These are phyloP conservation scores for Odontophorus gujanensis DNA, from an alignment of 2,113 vertebrate genomes.

Conservation along the genomic window DNA sequence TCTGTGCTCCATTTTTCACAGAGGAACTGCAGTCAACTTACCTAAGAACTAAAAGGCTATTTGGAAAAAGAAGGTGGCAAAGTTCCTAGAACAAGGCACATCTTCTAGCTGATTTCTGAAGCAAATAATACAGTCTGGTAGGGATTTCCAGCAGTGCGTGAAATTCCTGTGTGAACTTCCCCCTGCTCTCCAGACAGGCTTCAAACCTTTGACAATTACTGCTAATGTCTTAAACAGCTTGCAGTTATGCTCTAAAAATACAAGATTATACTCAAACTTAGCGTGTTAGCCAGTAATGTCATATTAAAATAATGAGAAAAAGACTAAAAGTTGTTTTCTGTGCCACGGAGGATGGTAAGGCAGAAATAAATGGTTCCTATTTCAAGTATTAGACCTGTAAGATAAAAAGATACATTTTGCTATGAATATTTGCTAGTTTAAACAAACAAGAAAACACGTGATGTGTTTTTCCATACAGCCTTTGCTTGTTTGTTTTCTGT, in stretches of 20 bases:
- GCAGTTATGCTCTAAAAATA: not conserved
- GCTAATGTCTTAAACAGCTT: slow-evolving; percentile 33
- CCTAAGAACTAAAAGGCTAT: not conserved
- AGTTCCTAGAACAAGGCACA: not conserved
- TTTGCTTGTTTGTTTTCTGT: not conserved
- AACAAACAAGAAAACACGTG: not conserved
- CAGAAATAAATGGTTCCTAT: not conserved
- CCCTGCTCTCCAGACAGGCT: not conserved
- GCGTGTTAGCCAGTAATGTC: not conserved
- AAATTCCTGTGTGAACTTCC: not conserved
- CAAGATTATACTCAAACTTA: not conserved
- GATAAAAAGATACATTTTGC: not conserved
- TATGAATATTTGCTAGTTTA: not conserved
- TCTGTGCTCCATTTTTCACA: not conserved
- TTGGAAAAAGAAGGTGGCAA: slow-evolving; percentile 27
- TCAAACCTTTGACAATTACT: not conserved
- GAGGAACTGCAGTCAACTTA: not conserved
- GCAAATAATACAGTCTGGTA: not conserved
- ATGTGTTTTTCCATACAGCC: not conserved
- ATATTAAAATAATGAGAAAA: not conserved
- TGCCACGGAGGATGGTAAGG: not conserved
- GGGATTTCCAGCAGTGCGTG: not conserved
- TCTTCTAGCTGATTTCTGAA: slow-evolving; percentile 10
- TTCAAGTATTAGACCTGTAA: not conserved
- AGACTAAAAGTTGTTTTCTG: not conserved